phyloP scores from a whole-genome alignment of 2,113 vertebrate species.

The Python bivittatus region DNA sequence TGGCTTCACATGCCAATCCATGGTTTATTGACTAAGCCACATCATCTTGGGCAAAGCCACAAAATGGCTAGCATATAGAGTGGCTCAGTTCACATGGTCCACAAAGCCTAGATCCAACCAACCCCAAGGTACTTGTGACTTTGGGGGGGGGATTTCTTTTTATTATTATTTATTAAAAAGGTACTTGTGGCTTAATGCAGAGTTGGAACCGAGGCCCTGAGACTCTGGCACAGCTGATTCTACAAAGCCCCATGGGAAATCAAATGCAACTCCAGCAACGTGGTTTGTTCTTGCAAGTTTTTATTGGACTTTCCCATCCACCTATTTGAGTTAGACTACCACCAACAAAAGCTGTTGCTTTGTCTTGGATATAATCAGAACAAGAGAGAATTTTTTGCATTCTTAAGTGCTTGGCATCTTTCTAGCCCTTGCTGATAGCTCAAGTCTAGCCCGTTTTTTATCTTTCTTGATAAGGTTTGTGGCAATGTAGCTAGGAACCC shows the following conservation, averaged over 20 bases:
- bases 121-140: neutral
- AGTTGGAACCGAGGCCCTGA: neutral
- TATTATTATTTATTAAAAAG: too few relatives aligned
- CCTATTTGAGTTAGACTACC: neutral
- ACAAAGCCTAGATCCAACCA: neutral
- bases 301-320: neutral
- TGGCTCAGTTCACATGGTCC: neutral
- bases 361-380: slow-evolving; percentile 1
- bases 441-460: neutral
- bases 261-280: neutral
- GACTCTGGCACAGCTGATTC: neutral
- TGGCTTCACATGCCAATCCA: neutral
- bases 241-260: neutral
- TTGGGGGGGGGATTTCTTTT: too few relatives aligned
- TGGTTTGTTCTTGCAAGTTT: neutral
- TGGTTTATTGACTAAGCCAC: neutral
- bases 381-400: slow-evolving; percentile 13
- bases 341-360: slow-evolving; percentile 17
- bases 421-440: neutral
- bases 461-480: neutral
- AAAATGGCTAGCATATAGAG: neutral
- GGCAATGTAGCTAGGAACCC: neutral
- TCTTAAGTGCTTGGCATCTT: slow-evolving; percentile 2
- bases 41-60: neutral
- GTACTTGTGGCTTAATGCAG: neutral